phyloP scores from a whole-genome alignment of 1,140 invertebrate genomes.

The Tetramorium alpestre region DNA sequence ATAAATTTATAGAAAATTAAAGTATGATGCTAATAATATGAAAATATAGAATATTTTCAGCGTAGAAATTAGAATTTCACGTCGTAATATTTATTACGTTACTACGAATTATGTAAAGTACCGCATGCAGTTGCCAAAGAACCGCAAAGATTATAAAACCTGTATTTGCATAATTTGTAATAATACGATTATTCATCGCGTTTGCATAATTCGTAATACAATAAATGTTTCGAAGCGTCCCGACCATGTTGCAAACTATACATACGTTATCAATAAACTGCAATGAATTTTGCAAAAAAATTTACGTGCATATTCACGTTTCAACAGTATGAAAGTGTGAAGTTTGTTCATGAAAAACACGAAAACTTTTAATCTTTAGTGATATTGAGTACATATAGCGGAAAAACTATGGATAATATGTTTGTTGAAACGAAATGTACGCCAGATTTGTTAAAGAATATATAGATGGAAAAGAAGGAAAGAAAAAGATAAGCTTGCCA shows the following conservation, averaged over 20 bases:
- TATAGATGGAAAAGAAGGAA: neutral
- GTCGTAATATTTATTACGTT: conserved; percentile 6
- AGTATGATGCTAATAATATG: neutral
- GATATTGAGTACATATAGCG: neutral
- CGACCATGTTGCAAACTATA: neutral
- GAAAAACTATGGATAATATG: neutral
- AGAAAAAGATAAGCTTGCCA: neutral
- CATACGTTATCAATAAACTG: neutral
- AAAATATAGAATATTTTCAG: neutral
- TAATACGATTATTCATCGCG: conserved; percentile 14
- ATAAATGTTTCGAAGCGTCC: neutral
- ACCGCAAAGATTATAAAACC: neutral
- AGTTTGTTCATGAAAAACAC: neutral
- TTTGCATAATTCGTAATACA: conserved; percentile 30
- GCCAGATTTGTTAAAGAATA: conserved; percentile 2
- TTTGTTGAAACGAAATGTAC: neutral
- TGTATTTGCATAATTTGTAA: conserved; percentile 32
- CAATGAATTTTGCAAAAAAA: conserved; percentile 9
- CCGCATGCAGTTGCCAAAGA: neutral
- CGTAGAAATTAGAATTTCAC: conserved; percentile 1
- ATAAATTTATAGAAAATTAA: neutral
- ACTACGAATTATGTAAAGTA: conserved; percentile 34
- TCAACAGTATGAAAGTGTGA: neutral
- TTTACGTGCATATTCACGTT: neutral
- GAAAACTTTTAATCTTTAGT: conserved; percentile 19